Percentiles rank a stretch among this genome's conserved stretches.
These are phyloP conservation scores for Barypeithes pellucidus DNA, from an alignment of 2,888 invertebrate genomes.

Conservation along the genomic window DNA sequence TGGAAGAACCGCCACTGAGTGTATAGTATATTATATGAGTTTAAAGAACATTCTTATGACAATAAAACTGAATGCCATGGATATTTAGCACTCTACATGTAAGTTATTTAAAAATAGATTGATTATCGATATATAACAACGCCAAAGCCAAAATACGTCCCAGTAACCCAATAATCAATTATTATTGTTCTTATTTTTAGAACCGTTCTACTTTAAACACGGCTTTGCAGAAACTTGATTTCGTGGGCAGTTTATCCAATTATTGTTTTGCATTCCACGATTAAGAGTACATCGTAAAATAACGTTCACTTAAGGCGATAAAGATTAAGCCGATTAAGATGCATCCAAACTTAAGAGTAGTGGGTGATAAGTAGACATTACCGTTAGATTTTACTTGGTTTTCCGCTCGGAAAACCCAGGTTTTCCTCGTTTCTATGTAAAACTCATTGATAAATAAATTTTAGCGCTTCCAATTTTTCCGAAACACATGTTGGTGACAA, in stretches of 20 bases:
- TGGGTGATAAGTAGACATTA: too few species aligned
- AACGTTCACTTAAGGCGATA: not conserved
- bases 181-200: slow-evolving; percentile 22
- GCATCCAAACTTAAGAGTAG: not conserved
- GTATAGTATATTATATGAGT: too few species aligned
- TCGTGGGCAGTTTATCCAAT: slow-evolving; percentile 30
- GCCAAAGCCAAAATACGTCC: slow-evolving; percentile 5
- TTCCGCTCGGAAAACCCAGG: too few species aligned
- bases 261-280: slow-evolving; percentile 16
- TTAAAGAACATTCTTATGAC: too few species aligned
- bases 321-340: not conserved
- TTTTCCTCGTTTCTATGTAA: too few species aligned
- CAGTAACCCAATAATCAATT: slow-evolving; percentile 29
- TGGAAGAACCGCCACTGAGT: too few species aligned
- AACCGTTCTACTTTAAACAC: slow-evolving; percentile 11
- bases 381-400: too few species aligned
- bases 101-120: not conserved
- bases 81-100: not conserved
- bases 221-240: slow-evolving; percentile 23
- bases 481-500: too few species aligned
- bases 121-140: not conserved
- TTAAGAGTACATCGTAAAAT: not conserved
- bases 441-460: too few species aligned
- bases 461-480: too few species aligned
- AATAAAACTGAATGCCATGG: not conserved